A percentile compares a stretch with the other conserved stretches of the same genome.
Evolutionary conservation across 2,113 vertebrate species (phyloP).

Genomic region (Tragulus kanchil): DNA sequence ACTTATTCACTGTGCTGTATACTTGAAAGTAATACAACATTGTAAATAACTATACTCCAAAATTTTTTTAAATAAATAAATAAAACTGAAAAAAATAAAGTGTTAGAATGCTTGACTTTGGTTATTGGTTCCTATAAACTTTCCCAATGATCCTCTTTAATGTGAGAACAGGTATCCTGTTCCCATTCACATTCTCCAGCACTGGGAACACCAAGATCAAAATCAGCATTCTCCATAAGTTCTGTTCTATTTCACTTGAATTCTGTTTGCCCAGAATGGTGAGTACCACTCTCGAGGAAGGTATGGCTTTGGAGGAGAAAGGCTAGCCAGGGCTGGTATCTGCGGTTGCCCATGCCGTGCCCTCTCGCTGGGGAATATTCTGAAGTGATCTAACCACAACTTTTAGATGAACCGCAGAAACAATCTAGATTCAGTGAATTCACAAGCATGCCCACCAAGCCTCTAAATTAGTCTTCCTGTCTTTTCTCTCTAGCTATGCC

Average conservation of each 20-base stretch:
- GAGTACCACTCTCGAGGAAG: neutral
- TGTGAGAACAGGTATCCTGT: neutral
- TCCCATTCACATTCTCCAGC: neutral
- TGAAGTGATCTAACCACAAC: neutral
- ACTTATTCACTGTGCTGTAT: neutral
- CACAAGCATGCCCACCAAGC: neutral
- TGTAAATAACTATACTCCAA: neutral
- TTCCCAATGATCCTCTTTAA: neutral
- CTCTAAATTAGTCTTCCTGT: neutral
- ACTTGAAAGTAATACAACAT: neutral
- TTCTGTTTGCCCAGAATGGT: neutral
- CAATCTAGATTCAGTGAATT: neutral
- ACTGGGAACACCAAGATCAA: neutral
- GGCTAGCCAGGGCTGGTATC: neutral
- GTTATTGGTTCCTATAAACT: neutral
- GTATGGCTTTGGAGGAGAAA: neutral
- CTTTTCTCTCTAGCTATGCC: neutral
- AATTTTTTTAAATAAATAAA: neutral
- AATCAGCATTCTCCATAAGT: neutral
- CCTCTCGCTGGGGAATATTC: neutral
- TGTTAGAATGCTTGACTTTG: neutral
- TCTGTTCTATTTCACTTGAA: neutral
- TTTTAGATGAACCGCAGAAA: neutral
- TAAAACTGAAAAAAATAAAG: neutral
- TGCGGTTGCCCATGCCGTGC: neutral